Conservation (phyloP, 2,797 vertebrate species). For the Emydoidea blandingii region DNA sequence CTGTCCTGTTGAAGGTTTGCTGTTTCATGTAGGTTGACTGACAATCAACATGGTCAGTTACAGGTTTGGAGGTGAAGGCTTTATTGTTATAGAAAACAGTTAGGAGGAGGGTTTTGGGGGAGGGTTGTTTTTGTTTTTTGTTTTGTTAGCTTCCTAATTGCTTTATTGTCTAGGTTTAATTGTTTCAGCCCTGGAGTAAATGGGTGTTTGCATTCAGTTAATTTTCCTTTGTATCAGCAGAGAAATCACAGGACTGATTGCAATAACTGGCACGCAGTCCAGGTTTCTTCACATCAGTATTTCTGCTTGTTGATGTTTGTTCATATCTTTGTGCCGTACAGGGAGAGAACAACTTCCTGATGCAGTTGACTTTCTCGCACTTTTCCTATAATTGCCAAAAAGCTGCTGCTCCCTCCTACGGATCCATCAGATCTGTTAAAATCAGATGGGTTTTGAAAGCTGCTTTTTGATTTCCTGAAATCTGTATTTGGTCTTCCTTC, state of each 20-base stretch:
- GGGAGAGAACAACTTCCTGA: neutral
- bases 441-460: constrained; percentile 36
- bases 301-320: constrained; percentile 3
- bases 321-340: neutral
- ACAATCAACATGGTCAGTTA: rapidly evolving
- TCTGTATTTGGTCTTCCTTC: constrained; percentile 23
- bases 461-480: constrained; percentile 34
- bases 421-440: constrained; percentile 3
- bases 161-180: rapidly evolving
- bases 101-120: neutral
- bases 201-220: neutral
- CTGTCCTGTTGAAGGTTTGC: rapidly evolving
- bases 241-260: neutral
- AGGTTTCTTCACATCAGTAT: neutral
- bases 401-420: constrained; percentile 19
- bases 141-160: neutral
- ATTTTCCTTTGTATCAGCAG: neutral
- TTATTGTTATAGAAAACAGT: neutral
- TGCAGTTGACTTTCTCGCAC: neutral
- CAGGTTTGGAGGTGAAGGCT: neutral
- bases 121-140: neutral
- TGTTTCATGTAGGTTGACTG: neutral
- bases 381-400: neutral
- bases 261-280: rapidly evolving
- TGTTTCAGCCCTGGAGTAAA: neutral